These are phyloP conservation scores for Cyprinus carpio DNA, from an alignment of 2,113 vertebrate genomes.

Conservation along the genomic window DNA sequence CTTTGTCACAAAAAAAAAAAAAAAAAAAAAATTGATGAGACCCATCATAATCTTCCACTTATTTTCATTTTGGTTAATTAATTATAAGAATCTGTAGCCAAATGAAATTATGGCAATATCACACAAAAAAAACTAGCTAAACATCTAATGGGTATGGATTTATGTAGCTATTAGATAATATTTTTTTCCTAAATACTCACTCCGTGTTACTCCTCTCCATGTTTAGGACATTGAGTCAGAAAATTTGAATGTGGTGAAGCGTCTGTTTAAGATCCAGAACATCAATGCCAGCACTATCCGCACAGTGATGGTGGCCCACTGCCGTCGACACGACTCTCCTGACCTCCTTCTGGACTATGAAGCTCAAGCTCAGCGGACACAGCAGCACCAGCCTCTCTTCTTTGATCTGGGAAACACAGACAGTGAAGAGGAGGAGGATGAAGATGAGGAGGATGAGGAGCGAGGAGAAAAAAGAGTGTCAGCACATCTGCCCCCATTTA, in stretches of 20 bases:
- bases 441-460: slow-evolving; percentile 56
- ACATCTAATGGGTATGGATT: neutral
- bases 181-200: neutral
- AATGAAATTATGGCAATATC: neutral
- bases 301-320: slow-evolving; percentile 95
- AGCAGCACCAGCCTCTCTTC: slow-evolving; percentile 69
- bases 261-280: slow-evolving; percentile 98
- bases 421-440: slow-evolving; percentile 75
- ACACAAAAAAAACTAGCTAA: neutral
- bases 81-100: neutral
- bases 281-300: slow-evolving; percentile 95
- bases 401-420: slow-evolving; percentile 80
- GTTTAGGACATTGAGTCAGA: slow-evolving; percentile 90
- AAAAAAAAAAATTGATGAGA: no score
- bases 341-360: slow-evolving; percentile 85
- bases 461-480: slow-evolving; percentile 38
- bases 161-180: neutral
- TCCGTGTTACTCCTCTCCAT: neutral
- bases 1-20: no score
- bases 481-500: slow-evolving; percentile 52
- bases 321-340: slow-evolving; percentile 83
- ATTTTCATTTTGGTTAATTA: neutral
- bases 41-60: neutral
- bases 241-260: slow-evolving; percentile 94
- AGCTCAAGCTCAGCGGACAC: slow-evolving; percentile 55